A percentile compares a stretch with the other conserved stretches of the same genome.
These are phyloP conservation scores for Hirtodrosophila confusa DNA, from an alignment of 2,888 invertebrate species.

Conservation along the genomic window DNA sequence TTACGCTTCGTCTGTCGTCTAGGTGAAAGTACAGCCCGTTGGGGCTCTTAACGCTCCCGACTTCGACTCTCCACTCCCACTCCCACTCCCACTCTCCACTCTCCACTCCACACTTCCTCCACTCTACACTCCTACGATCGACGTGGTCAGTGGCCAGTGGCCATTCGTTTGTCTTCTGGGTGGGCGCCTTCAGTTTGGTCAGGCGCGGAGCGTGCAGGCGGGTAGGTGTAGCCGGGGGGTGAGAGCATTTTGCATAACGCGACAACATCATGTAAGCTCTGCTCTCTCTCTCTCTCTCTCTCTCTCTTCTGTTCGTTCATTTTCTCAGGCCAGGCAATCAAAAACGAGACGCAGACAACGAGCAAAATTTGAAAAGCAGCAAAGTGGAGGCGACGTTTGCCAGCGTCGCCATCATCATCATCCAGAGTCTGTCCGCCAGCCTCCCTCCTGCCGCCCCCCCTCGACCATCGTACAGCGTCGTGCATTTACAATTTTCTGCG, in stretches of 20 bases:
- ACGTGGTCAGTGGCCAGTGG: conserved; percentile 35
- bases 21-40: conserved; percentile 63
- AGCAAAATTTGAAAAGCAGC: conserved; percentile 43
- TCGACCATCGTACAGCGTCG: conserved; percentile 45
- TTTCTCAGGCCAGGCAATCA: conserved; percentile 55
- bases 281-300: conserved; percentile 21
- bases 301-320: conserved; percentile 28
- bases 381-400: conserved; percentile 24
- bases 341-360: conserved; percentile 24
- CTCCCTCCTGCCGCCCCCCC: neutral
- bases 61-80: neutral
- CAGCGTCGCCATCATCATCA: conserved; percentile 48
- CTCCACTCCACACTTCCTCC: neutral
- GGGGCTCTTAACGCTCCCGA: conserved; percentile 22
- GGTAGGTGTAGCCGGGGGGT: conserved; percentile 21
- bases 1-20: conserved; percentile 55
- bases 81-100: neutral
- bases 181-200: conserved; percentile 50
- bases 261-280: conserved; percentile 68
- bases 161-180: conserved; percentile 61
- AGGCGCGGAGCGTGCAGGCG: conserved; percentile 5
- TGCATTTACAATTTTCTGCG: conserved; percentile 79
- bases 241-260: conserved; percentile 70
- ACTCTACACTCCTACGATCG: neutral
- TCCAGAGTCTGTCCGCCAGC: conserved; percentile 39